These are phyloP conservation scores for Myiopsitta monachus DNA, from an alignment of 2,113 vertebrate species.

Conservation along the genomic window DNA sequence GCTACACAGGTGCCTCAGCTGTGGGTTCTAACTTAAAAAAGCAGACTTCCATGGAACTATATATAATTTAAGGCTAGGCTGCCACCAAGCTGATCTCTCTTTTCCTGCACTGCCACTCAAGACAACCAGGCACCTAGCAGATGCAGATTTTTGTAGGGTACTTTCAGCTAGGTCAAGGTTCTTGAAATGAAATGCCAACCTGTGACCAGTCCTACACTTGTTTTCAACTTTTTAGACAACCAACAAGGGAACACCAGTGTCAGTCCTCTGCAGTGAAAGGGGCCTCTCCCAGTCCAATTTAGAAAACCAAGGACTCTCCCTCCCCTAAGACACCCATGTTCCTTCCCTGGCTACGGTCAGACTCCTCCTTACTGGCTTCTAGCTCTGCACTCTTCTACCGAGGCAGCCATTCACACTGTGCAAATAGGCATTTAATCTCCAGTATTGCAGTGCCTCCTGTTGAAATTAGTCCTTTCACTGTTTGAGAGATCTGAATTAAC, in stretches of 20 bases:
- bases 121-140: neutral
- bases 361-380: neutral
- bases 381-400: neutral
- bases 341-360: neutral
- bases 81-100: neutral
- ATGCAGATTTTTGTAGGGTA: neutral
- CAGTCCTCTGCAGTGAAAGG: neutral
- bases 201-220: neutral
- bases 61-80: neutral
- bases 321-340: neutral
- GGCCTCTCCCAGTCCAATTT: neutral
- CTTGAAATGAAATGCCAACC: neutral
- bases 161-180: neutral
- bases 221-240: neutral
- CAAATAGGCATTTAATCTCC: neutral
- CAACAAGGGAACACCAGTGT: neutral
- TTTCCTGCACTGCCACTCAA: neutral
- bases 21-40: neutral
- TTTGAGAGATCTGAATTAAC: neutral
- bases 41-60: neutral
- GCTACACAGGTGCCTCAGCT: neutral
- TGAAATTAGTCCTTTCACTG: neutral
- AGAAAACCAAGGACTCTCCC: neutral
- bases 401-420: neutral
- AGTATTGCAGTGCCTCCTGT: neutral